phyloP scores from a whole-genome alignment of 2,113 vertebrate species.

The Muntiacus reevesi region DNA sequence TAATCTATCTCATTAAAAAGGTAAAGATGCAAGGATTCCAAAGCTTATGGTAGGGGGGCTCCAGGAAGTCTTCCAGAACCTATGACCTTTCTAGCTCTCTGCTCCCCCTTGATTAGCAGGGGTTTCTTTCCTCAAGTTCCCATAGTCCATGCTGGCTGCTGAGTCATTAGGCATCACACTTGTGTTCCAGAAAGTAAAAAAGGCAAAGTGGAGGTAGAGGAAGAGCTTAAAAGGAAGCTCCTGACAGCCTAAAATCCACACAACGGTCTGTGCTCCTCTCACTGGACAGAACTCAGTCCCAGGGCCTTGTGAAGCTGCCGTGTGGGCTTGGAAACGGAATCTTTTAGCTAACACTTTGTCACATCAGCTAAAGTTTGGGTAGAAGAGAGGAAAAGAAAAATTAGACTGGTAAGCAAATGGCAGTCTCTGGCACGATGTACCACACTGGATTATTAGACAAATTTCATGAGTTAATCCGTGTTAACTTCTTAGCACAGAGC shows the following conservation, averaged over 20 bases:
- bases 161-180: background rate
- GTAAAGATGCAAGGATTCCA: background rate
- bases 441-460: background rate
- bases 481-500: background rate
- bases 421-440: background rate
- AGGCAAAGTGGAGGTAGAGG: background rate
- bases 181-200: background rate
- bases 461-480: background rate
- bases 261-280: too few species aligned
- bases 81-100: background rate
- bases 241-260: background rate
- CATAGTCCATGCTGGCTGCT: too few species aligned
- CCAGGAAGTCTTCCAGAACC: background rate
- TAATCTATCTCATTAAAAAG: background rate
- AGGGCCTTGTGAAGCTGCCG: background rate
- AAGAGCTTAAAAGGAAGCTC: background rate
- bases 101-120: background rate
- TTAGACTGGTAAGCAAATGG: background rate
- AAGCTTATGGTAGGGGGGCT: background rate
- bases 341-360: background rate
- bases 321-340: background rate
- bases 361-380: background rate
- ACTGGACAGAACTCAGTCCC: background rate
- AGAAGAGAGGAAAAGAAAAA: background rate
- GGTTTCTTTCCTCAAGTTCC: background rate